phyloP scores from a whole-genome alignment of 2,888 invertebrate genomes.

The Oligia strigilis region DNA sequence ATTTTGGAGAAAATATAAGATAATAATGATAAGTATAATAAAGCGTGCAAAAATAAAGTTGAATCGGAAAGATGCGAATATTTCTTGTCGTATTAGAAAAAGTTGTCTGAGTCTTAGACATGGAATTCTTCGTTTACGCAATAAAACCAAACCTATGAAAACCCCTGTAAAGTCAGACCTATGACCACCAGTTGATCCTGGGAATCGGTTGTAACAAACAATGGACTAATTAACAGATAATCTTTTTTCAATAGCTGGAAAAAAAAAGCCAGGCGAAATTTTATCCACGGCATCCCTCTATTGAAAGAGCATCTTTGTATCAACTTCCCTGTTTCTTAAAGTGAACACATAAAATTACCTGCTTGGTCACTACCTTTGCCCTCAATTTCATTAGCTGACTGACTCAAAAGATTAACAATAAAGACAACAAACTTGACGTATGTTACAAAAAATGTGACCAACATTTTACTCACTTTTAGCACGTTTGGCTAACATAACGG shows the following conservation, averaged over 20 bases:
- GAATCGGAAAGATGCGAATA: neutral
- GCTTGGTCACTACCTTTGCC: conserved; percentile 8
- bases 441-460: conserved; percentile 31
- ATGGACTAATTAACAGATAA: too few relatives aligned
- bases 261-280: neutral
- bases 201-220: neutral
- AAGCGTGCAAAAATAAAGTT: neutral
- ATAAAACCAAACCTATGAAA: neutral
- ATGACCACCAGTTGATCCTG: too few relatives aligned
- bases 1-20: conserved; percentile 12
- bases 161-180: neutral
- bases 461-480: conserved; percentile 31
- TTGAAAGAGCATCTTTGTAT: neutral
- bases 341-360: neutral
- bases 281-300: too few relatives aligned
- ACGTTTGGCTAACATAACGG: conserved; percentile 6
- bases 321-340: neutral
- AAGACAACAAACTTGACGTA: conserved; percentile 7
- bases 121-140: neutral
- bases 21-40: conserved; percentile 1
- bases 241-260: neutral
- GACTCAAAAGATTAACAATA: conserved; percentile 19
- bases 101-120: too few relatives aligned
- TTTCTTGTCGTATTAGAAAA: neutral
- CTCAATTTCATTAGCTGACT: conserved; percentile 39